A percentile compares a stretch with the other conserved stretches of the same genome.
Conservation (phyloP, 2,797 vertebrate genomes). For the Tachyglossus aculeatus region DNA sequence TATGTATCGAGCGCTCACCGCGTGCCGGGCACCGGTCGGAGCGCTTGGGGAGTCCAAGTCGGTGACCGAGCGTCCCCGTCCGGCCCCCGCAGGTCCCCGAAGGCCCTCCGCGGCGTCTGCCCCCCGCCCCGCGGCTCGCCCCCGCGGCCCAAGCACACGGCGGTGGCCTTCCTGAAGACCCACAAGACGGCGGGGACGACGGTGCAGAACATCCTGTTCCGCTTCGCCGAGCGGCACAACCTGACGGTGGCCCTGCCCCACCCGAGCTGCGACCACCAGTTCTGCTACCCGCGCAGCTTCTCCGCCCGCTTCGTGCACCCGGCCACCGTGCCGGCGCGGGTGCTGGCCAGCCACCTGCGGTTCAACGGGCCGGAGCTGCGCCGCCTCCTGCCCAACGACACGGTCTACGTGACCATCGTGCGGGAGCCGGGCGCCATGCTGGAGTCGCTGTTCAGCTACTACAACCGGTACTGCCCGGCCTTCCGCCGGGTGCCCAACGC, state of each 20-base stretch:
- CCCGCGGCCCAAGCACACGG: slow-evolving; percentile 76
- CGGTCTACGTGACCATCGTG: slow-evolving; percentile 84
- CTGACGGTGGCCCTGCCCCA: slow-evolving; percentile 84
- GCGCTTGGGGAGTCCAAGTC: too few species aligned
- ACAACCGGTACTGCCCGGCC: slow-evolving; percentile 82
- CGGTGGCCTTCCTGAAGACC: slow-evolving; percentile 87
- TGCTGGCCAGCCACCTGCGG: slow-evolving; percentile 86
- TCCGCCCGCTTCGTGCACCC: slow-evolving; percentile 81
- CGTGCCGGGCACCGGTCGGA: too few species aligned
- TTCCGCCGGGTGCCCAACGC: slow-evolving; percentile 84
- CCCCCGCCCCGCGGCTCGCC: slow-evolving; percentile 61
- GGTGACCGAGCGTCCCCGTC: neutral
- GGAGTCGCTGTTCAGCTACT: slow-evolving; percentile 88
- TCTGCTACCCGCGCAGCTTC: slow-evolving; percentile 87
- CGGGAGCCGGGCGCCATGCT: slow-evolving; percentile 88
- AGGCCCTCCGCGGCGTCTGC: slow-evolving; percentile 73
- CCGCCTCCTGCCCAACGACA: slow-evolving; percentile 82
- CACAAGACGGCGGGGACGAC: slow-evolving; percentile 89
- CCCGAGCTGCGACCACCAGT: slow-evolving; percentile 82
- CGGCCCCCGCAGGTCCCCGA: slow-evolving; percentile 73
- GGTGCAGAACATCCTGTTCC: slow-evolving; percentile 88
- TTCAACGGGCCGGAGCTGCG: slow-evolving; percentile 77
- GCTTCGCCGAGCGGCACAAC: slow-evolving; percentile 86
- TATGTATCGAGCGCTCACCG: too few species aligned
- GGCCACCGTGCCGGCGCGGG: slow-evolving; percentile 77